Base-by-base conservation (phyloP, 2,113 vertebrate genomes). In the Pavo muticus region DNA sequence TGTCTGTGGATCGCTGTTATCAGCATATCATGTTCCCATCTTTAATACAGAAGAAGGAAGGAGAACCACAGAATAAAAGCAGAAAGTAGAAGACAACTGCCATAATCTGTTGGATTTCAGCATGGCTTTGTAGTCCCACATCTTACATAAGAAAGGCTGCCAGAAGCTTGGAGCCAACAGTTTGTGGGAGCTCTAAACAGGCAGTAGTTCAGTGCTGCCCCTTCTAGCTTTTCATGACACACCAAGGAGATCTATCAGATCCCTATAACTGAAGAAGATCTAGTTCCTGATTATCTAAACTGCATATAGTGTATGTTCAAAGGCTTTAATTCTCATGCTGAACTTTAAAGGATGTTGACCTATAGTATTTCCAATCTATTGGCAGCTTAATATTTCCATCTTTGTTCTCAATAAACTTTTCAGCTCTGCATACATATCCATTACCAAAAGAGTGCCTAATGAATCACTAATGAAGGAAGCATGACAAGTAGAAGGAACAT, bases 1-100 rank as follows among this genome's bases (percentile, higher is more conserved):
- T 0, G 0, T 44, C 44, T 57, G 25, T 32, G 78, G 35, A 57
- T 44, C 21, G 35, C 25, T 78, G 15, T 30, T 52, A 72, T 2
- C 37, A 57, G 30, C 7, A 23, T 44, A 91, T 42, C 52, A 32
- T 2, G 2, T 61, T 92, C n/a, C 52, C 19, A 70, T 25, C 37
- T 79, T 70, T 60, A 89, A 59, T 37, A 25, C 14, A 60, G 29
- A 79, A 75, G 39, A 84, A 87, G 88, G 45, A 64, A 72, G 25
- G 9, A 3, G 11, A 81, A 78, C 4, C 14, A 76, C 3, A 50
- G 18, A 87, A 10, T 59, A 65, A 87, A 82, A 64, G 35, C 19
- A 76, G 35, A 63, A 64, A 69, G 0, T 2, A 57, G 45, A 75
- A 65, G 79, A 32, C 12, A 57, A 84, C 8, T 65, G 42, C 10